Percentiles rank a stretch among this genome's conserved stretches.
These are phyloP conservation scores for Acholoe squamosa DNA, from an alignment of 2,888 invertebrate species.

Conservation along the genomic window DNA sequence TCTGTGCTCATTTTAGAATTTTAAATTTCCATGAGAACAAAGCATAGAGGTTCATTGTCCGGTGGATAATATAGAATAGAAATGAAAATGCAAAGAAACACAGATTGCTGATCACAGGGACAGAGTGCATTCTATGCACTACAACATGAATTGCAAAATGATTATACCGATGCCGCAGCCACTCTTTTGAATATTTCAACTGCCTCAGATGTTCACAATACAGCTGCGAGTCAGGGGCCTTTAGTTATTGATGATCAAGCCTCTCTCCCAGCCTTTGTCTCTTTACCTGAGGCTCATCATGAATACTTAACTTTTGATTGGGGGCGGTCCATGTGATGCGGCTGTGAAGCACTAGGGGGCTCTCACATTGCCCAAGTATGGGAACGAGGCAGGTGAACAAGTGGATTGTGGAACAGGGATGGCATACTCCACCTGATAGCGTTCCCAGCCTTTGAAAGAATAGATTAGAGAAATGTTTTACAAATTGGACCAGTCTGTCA, in stretches of 20 bases:
- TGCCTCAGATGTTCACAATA: neutral
- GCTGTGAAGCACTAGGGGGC: neutral
- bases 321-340: neutral
- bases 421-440: no score
- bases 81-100: no score
- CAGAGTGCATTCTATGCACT: no score
- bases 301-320: conserved; percentile 12
- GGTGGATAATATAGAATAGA: no score
- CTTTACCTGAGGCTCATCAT: neutral
- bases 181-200: neutral
- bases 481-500: no score
- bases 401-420: neutral
- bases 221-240: neutral
- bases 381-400: neutral
- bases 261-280: neutral
- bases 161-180: neutral
- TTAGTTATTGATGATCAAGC: neutral
- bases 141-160: no score
- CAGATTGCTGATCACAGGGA: no score
- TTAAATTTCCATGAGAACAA: no score
- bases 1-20: no score
- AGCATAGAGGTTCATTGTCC: no score
- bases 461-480: no score
- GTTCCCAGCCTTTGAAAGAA: no score
- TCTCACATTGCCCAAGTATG: neutral